Evolutionary conservation across 92 coral and sea anemone genomes (phyloP).

Genomic region (Epizoanthus rinbou): DNA sequence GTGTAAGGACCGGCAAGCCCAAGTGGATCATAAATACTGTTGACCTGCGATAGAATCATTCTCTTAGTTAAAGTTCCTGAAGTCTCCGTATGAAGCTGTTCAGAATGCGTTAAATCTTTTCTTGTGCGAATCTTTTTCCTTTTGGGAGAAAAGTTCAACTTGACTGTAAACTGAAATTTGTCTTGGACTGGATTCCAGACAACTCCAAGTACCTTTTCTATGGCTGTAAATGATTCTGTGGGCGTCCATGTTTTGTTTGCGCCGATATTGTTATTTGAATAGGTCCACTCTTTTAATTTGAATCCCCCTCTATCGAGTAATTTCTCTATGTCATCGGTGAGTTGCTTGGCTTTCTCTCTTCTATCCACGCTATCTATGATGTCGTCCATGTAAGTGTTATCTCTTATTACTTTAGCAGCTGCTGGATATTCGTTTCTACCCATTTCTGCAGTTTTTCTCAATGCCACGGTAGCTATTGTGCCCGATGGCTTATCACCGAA

Average conservation of each 20-base stretch:
- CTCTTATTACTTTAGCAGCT: constrained; percentile 2
- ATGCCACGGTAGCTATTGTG: constrained; percentile 31
- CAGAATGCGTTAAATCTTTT: constrained; percentile 30
- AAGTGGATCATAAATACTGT: constrained; percentile 63
- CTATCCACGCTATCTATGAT: constrained; percentile 10
- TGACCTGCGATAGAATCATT: constrained; percentile 58
- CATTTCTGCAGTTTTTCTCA: constrained; percentile 42
- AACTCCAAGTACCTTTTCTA: constrained; percentile 55
- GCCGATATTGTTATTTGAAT: constrained; percentile 6
- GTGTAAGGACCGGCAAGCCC: constrained; percentile 66
- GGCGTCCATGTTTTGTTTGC: not conserved
- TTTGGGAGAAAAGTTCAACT: constrained; percentile 50
- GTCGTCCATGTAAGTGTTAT: constrained; percentile 43
- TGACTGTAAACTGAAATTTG: constrained; percentile 45
- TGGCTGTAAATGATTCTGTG: constrained; percentile 11
- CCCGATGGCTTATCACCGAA: constrained; percentile 58
- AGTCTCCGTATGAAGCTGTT: constrained; percentile 28
- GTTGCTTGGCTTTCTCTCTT: too few species aligned
- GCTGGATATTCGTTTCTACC: constrained; percentile 34
- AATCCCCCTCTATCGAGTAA: constrained; percentile 22
- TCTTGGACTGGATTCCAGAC: constrained; percentile 50
- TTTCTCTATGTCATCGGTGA: constrained; percentile 9
- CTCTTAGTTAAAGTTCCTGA: constrained; percentile 54
- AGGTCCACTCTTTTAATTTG: constrained; percentile 32
- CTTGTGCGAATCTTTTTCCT: constrained; percentile 39